Evolutionary conservation across 2,888 invertebrate species (phyloP).

Genomic region (Gibbula magus): DNA sequence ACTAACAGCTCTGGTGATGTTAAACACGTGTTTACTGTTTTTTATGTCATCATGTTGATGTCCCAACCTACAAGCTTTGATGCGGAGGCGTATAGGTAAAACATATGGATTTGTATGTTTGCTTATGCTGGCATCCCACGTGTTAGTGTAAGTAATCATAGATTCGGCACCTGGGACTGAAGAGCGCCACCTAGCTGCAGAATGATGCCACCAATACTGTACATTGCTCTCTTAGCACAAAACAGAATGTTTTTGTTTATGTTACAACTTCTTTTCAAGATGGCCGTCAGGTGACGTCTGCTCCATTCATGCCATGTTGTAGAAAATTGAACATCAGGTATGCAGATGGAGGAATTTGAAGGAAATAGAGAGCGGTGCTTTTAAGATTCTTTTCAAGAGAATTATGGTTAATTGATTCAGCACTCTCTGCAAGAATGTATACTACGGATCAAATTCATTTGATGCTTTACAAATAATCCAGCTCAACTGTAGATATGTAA

Average conservation of each 20-base stretch:
- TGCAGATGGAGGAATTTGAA: background rate
- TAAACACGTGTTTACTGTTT: too few species aligned
- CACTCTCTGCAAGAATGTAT: background rate
- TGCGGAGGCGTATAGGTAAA: too few species aligned
- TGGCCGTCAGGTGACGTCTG: constrained; percentile 7
- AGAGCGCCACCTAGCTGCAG: constrained; percentile 3
- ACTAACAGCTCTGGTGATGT: too few species aligned
- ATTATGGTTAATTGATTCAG: background rate
- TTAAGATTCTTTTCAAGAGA: background rate
- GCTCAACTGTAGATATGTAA: background rate
- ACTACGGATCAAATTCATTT: background rate
- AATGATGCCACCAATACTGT: constrained; percentile 3
- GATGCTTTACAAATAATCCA: constrained; percentile 1
- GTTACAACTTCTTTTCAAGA: background rate
- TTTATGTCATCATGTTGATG: too few species aligned
- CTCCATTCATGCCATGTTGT: background rate
- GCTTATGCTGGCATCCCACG: background rate
- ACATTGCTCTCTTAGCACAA: background rate
- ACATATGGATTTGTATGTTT: background rate
- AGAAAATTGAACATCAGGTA: background rate
- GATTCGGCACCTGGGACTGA: background rate
- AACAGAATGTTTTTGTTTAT: constrained; percentile 8
- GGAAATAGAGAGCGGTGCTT: background rate
- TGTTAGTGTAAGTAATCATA: background rate
- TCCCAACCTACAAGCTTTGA: too few species aligned